phyloP scores from a whole-genome alignment of 2,888 invertebrate species.

The Polietes domitor region DNA sequence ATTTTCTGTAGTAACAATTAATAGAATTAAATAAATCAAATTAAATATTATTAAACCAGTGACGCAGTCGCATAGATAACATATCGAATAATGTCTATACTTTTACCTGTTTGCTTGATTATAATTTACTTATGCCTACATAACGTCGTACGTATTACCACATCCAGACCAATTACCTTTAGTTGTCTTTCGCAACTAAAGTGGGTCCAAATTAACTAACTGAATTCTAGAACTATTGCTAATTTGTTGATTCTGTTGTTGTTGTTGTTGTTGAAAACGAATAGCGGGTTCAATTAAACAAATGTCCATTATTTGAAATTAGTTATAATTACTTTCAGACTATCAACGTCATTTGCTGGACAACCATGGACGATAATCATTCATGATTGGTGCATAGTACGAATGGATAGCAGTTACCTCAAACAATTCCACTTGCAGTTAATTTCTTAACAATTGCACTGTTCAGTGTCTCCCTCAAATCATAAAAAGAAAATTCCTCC shows the following conservation, averaged over 20 bases:
- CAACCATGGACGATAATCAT: not conserved
- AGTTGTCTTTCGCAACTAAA: not conserved
- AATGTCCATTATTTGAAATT: conserved; percentile 21
- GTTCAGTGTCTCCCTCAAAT: too few species aligned
- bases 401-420: not conserved
- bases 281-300: not conserved
- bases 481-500: not conserved
- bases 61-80: not conserved
- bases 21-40: not conserved
- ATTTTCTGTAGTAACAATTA: not conserved
- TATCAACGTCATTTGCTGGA: not conserved
- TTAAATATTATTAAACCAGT: not conserved
- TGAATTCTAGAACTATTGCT: not conserved
- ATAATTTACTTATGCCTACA: not conserved
- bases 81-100: too few species aligned
- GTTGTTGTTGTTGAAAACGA: not conserved
- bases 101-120: too few species aligned
- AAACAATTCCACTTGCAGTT: not conserved
- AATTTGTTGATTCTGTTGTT: not conserved
- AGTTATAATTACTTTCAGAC: not conserved
- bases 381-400: conserved; percentile 17
- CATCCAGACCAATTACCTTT: conserved; percentile 2
- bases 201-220: not conserved
- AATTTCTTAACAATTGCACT: too few species aligned
- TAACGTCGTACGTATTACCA: not conserved